These are phyloP conservation scores for Esperia sulphurella DNA, from an alignment of 2,888 invertebrate species.

Conservation along the genomic window DNA sequence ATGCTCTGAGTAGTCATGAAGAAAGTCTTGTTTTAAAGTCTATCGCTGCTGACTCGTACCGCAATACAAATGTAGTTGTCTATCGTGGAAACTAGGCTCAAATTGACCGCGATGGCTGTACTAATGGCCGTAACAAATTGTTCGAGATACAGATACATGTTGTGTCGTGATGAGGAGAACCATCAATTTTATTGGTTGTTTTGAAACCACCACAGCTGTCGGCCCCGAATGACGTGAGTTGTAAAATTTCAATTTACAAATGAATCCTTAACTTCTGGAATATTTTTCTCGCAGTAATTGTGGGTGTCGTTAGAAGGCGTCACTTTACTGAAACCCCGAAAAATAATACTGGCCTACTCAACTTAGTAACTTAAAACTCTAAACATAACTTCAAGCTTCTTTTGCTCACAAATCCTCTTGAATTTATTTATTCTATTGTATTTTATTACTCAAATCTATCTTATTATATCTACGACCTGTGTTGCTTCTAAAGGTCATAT, in stretches of 20 bases:
- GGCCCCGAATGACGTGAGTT: slow-evolving; percentile 3
- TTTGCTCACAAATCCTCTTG: no score
- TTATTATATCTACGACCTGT: no score
- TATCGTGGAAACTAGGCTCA: slow-evolving; percentile 43
- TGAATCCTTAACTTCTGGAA: not conserved
- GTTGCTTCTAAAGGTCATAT: no score
- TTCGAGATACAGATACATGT: slow-evolving; percentile 33
- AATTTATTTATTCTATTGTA: no score
- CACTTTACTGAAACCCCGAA: no score
- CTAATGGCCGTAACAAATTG: slow-evolving; percentile 54
- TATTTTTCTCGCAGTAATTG: no score
- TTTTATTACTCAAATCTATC: no score
- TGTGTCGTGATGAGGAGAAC: slow-evolving; percentile 31
- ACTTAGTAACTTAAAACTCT: no score
- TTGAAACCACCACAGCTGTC: slow-evolving; percentile 20
- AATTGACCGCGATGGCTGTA: slow-evolving; percentile 35
- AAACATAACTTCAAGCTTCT: no score
- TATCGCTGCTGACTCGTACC: slow-evolving; percentile 22
- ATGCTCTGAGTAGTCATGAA: no score
- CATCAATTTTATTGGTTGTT: slow-evolving; percentile 39
- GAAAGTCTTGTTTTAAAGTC: not conserved
- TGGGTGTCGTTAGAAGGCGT: no score
- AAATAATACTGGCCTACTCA: no score
- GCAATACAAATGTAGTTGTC: slow-evolving; percentile 28
- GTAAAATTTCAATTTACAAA: slow-evolving; percentile 9